Evolutionary conservation across 2,888 invertebrate genomes (phyloP).

Genomic region (Acanthosepion lycidas): DNA sequence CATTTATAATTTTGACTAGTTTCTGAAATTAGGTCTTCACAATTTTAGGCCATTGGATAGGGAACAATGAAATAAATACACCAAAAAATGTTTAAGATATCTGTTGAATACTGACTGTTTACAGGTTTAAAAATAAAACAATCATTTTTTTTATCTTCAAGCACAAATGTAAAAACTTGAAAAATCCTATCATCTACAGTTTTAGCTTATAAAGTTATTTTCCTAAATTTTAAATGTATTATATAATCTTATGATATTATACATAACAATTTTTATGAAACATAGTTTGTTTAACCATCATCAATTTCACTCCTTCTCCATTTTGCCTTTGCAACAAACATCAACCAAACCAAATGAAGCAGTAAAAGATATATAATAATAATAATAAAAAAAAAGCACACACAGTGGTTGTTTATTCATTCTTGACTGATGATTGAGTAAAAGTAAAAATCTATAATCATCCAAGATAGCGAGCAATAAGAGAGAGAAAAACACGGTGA

Average conservation of each 20-base stretch:
- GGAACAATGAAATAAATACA: background rate
- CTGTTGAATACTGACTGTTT: background rate
- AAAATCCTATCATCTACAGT: background rate
- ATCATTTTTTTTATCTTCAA: background rate
- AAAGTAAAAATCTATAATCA: background rate
- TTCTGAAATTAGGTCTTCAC: background rate
- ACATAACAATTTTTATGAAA: background rate
- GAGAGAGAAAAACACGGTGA: background rate
- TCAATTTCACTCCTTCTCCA: background rate
- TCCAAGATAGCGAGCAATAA: background rate
- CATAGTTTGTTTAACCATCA: background rate
- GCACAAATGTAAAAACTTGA: background rate
- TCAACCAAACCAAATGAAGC: background rate
- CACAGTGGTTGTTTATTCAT: background rate
- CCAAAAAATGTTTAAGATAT: background rate
- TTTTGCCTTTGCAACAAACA: background rate
- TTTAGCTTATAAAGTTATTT: background rate
- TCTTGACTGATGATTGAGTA: background rate
- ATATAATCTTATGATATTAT: background rate
- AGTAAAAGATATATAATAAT: background rate
- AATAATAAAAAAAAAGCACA: background rate
- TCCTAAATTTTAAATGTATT: background rate
- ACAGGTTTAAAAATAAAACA: background rate
- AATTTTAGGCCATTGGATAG: background rate
- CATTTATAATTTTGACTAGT: background rate